Percentiles rank a stretch among this genome's conserved stretches.
Evolutionary conservation across 2,888 invertebrate species (phyloP).

Genomic region (Drosophila kanekoi): DNA sequence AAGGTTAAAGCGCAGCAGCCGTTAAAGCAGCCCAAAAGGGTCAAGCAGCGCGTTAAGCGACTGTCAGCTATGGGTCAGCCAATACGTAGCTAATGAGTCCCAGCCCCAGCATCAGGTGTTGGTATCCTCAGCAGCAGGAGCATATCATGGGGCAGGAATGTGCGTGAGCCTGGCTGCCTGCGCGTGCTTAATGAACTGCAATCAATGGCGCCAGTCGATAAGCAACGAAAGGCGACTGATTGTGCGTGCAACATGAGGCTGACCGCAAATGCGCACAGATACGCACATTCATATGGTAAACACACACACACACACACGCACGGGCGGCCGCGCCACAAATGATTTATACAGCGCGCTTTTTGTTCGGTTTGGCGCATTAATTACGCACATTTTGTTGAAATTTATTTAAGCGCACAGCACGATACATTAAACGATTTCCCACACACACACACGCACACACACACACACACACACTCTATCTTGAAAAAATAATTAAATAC

Average conservation of each 20-base stretch:
- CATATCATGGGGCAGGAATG: conserved; percentile 21
- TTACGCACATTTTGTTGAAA: conserved; percentile 71
- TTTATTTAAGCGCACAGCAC: conserved; percentile 65
- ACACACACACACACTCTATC: conserved; percentile 3
- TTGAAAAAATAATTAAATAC: conserved; percentile 23
- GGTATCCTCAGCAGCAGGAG: conserved; percentile 21
- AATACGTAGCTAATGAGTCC: conserved; percentile 67
- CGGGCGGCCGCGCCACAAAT: conserved; percentile 11
- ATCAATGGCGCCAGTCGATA: conserved; percentile 76
- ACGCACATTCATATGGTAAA: conserved; percentile 14
- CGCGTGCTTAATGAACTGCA: conserved; percentile 80
- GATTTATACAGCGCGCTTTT: conserved; percentile 56
- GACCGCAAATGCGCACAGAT: conserved; percentile 61
- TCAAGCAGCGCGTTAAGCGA: conserved; percentile 38
- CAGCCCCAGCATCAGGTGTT: conserved; percentile 50
- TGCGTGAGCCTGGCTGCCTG: conserved; percentile 50
- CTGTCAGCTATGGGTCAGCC: conserved; percentile 20
- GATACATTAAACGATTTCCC: conserved; percentile 15
- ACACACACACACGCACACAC: no score
- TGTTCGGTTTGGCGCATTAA: conserved; percentile 62
- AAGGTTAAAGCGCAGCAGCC: conserved; percentile 50
- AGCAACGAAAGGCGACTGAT: conserved; percentile 69
- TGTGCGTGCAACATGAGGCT: conserved; percentile 76
- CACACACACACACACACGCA: conserved; percentile 9
- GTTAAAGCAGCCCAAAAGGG: conserved; percentile 42